Evolutionary conservation across 2,113 vertebrate genomes (phyloP).

Genomic region (Equus przewalskii): DNA sequence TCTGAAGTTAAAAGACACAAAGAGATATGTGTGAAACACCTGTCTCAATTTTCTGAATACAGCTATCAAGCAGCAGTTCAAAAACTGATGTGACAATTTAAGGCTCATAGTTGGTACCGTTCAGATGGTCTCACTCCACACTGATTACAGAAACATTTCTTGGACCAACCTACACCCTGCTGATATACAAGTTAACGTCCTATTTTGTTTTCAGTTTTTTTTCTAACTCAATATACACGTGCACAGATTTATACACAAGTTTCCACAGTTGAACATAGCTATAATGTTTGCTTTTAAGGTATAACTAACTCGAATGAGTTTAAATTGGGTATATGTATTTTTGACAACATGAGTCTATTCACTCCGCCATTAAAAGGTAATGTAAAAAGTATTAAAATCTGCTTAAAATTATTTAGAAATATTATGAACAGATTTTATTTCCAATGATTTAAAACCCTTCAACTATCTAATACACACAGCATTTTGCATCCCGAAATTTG

Average conservation of each 20-base stretch:
- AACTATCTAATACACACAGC: background rate
- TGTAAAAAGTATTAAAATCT: background rate
- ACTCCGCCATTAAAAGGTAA: background rate
- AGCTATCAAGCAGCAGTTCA: background rate
- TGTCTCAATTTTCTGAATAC: background rate
- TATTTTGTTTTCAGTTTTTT: background rate
- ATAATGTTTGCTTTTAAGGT: background rate
- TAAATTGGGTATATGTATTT: background rate
- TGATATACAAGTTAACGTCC: background rate
- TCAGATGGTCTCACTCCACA: conserved; percentile 32
- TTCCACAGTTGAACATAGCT: background rate
- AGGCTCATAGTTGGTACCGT: background rate
- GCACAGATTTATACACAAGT: background rate
- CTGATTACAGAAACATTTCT: conserved; percentile 13
- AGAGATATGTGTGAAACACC: background rate
- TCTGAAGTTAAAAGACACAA: conserved; percentile 50
- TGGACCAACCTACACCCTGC: background rate
- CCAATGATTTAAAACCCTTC: background rate
- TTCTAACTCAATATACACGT: background rate
- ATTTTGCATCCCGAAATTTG: background rate
- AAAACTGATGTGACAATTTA: background rate
- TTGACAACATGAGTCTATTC: background rate
- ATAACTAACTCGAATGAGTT: background rate
- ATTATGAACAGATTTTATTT: background rate
- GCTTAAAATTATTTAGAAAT: background rate